Base-by-base conservation (phyloP, 2,888 invertebrate species). In the Ochropacha duplaris region DNA sequence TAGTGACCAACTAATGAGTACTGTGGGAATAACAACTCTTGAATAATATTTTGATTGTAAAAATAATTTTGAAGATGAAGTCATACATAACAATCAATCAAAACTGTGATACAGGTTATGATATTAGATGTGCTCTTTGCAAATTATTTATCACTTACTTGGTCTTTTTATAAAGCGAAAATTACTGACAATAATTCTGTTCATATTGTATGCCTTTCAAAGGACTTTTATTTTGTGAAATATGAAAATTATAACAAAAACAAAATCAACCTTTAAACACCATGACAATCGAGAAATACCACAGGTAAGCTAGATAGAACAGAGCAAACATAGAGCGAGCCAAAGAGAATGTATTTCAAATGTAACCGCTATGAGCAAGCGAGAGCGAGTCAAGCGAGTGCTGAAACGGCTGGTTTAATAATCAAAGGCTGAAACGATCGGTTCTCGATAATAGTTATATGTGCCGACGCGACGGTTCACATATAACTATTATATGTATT, bases 191-290 rank as follows among this genome's bases (percentile, higher is more conserved):
- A 92, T 81, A 74, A 92, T 76, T 79, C 91, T 86, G 76, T 91
- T 90, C 92, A 92, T 81, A 39, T 67, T 90, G 70, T 81, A 78
- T 74, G 66, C 63, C 66, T 73, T 31, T 66, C 60, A 56, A 62
- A 71, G 66, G 65, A 60, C 56, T 71, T 67, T 65, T 64, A 68
- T 72, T 74, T 68, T 65, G 66, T 69, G 72, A 78, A 82, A 76
- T 80, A 74, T 67, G 73, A 81, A 86, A 83, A 86, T 78, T 83
- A 19, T 44, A 79, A 83, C 76, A 86, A 88, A 88, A 92, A 90
- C 89, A 90, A 90, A 88, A 79, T 90, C 86, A 88, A 88, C 87
- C 86, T 86, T 79, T 85, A 83, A 69, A 86, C 83, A 88, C 88
- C 87, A 88, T 90, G 88, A 91, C 83, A 88, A 76, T 81, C 78